phyloP scores from a whole-genome alignment of 2,797 vertebrate genomes.

The Pangasius macronema region DNA sequence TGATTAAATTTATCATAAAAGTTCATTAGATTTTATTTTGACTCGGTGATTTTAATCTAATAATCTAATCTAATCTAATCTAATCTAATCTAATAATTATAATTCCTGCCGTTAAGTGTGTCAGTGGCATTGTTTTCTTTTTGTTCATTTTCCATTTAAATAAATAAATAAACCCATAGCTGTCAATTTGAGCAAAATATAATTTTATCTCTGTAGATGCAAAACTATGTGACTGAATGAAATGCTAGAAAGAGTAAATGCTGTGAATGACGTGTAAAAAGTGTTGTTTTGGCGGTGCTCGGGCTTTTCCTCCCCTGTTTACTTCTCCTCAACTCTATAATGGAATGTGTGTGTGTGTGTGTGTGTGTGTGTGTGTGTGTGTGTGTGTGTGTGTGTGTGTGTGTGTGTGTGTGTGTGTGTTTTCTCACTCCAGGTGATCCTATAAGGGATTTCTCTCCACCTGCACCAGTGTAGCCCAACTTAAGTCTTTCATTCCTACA shows the following conservation, averaged over 20 bases:
- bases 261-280: background rate
- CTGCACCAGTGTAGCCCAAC: background rate
- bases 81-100: background rate
- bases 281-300: too few species aligned
- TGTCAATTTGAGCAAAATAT: background rate
- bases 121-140: background rate
- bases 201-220: background rate
- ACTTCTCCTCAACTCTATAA: background rate
- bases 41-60: background rate
- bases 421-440: conserved; percentile 16
- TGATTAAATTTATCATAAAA: background rate
- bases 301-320: background rate
- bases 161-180: background rate
- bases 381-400: background rate
- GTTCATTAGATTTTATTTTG: background rate
- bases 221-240: background rate
- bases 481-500: background rate
- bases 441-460: background rate
- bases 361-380: conserved; percentile 3
- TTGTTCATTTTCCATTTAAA: background rate
- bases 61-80: too few species aligned
- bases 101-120: background rate
- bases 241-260: background rate
- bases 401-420: background rate
- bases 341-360: background rate